Percentiles rank a stretch among this genome's conserved stretches.
These are phyloP conservation scores for Vulpes lagopus DNA, from an alignment of 2,113 vertebrate species.

Conservation along the genomic window DNA sequence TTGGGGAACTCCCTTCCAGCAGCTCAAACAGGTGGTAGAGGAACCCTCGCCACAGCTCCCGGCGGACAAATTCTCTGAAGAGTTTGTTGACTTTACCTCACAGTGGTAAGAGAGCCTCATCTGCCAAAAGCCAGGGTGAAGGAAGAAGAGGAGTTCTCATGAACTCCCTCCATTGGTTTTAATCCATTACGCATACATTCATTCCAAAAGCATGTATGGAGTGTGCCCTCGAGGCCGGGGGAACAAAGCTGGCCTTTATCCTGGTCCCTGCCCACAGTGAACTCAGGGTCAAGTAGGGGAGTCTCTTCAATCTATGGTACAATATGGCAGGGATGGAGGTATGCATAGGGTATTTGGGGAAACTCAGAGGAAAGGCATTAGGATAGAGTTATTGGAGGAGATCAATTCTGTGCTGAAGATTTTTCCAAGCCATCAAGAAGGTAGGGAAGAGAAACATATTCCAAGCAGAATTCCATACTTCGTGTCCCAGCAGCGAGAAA, in stretches of 20 bases:
- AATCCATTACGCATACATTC: neutral
- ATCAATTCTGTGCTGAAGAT: neutral
- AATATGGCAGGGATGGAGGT: neutral
- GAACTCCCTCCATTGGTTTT: neutral
- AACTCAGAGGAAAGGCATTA: neutral
- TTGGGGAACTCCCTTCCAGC: conserved; percentile 98
- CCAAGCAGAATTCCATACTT: neutral
- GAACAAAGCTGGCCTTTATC: neutral
- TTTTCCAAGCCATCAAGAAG: neutral
- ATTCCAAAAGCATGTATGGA: neutral
- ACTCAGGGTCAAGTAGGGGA: neutral
- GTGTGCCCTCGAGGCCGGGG: neutral
- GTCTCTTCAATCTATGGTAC: accelerated
- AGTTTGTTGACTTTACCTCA: conserved; percentile 97
- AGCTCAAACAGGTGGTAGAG: conserved; percentile 98
- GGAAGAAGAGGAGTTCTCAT: neutral
- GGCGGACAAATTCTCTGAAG: conserved; percentile 92
- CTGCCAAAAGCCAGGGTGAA: accelerated
- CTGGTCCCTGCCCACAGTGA: neutral
- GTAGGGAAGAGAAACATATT: neutral
- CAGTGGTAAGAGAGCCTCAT: conserved; percentile 89
- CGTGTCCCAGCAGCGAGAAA: neutral
- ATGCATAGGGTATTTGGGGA: neutral
- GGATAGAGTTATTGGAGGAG: neutral
- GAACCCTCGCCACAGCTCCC: conserved; percentile 96